Percentiles rank a stretch among this genome's conserved stretches.
These are phyloP conservation scores for Tenthredo scrophulariae DNA, from an alignment of 2,888 invertebrate genomes.

Conservation along the genomic window DNA sequence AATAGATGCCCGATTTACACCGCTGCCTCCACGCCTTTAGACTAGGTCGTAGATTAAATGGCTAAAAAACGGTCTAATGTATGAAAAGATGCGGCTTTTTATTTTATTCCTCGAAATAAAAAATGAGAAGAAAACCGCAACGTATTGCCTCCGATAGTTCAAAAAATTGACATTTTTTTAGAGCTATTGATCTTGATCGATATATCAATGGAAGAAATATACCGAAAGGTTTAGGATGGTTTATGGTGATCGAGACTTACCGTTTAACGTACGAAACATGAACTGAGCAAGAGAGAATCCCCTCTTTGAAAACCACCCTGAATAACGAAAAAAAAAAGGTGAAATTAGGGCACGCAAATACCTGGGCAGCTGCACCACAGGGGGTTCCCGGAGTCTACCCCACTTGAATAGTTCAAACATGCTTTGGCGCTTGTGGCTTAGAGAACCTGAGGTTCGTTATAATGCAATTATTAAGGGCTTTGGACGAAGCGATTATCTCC, in stretches of 20 bases:
- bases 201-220: not conserved
- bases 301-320: slow-evolving; percentile 54
- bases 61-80: not conserved
- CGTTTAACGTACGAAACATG: slow-evolving; percentile 37
- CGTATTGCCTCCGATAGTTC: not conserved
- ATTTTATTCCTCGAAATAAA: not conserved
- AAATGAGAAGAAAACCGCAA: not conserved
- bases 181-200: not conserved
- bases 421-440: slow-evolving; percentile 64
- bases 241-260: slow-evolving; percentile 2
- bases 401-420: slow-evolving; percentile 58
- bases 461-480: slow-evolving; percentile 62
- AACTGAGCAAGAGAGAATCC: slow-evolving; percentile 52
- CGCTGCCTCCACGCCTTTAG: not conserved
- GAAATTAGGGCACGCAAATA: slow-evolving; percentile 64
- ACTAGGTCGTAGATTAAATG: not conserved
- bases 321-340: not conserved
- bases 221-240: not conserved
- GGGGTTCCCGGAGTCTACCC: slow-evolving; percentile 58
- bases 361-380: slow-evolving; percentile 70
- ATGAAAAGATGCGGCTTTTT: not conserved
- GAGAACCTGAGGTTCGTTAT: slow-evolving; percentile 63
- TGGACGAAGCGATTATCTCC: slow-evolving; percentile 35
- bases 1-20: not conserved
- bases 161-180: not conserved